Base-by-base conservation (phyloP, 2,113 vertebrate genomes). In the Arvicanthis niloticus region DNA sequence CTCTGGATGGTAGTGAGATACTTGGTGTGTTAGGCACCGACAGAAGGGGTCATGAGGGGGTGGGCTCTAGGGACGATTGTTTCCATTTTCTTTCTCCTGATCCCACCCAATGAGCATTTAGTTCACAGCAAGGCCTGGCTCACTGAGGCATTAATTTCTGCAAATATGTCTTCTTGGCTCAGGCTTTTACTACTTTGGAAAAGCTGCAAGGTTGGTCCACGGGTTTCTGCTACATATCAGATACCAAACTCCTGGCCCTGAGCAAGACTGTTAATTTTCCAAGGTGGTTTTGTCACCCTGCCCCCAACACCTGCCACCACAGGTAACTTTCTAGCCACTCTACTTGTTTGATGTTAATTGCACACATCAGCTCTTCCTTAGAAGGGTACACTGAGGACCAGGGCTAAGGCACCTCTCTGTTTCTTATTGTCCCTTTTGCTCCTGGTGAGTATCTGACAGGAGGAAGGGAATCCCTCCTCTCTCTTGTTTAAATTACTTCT, bases 331-430 rank as follows among this genome's bases (percentile, higher is more conserved):
- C 51, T 3, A 6, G 88, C 24, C 16, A n/a, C 17, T 62, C 56
- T 19, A 0, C 2, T 0, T 11, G 65, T 19, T 2, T 1, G 45
- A 45, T 51, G 22, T 13, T 37, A 1, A 17, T 13, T 2, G 0
- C 9, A 0, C 0, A 0, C 0, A 0, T 53, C 4, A 4, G 45
- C 45, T 31, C 31, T 48, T 42, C 62, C 45, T 11, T 16, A n/a
- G n/a, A n/a, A n/a, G n/a, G n/a, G 7, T 0, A 6, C 5, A 1
- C 2, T 0, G 40, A 42, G 29, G 82, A 13, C 21, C 91, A 45
- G 68, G 48, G 24, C 56, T 24, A 48, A 21, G 51, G 11, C 7
- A 0, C 1, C 15, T 37, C 48, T 68, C 60, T 1, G 15, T 40
- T 73, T 85, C 6, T 29, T n/a, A 3, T 48, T 24, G 29, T 40